phyloP scores from a whole-genome alignment of 2,113 vertebrate species.

The Chaetura pelagica region DNA sequence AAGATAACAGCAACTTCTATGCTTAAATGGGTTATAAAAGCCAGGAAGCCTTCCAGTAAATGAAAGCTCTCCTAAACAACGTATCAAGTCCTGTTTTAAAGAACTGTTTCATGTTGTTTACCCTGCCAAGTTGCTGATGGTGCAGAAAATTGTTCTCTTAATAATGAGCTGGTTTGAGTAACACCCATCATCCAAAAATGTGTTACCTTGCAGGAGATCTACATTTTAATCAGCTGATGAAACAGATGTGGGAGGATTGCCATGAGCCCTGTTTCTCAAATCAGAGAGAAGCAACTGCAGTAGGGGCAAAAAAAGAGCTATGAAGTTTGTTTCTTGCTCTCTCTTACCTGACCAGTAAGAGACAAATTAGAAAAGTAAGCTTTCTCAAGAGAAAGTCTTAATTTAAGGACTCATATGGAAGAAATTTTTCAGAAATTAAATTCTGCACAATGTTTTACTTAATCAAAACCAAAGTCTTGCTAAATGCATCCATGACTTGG shows the following conservation, averaged over 20 bases:
- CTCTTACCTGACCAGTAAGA: not conserved
- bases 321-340: not conserved
- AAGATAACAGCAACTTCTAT: not conserved
- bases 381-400: not conserved
- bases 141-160: slow-evolving; percentile 58
- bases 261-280: slow-evolving; percentile 23
- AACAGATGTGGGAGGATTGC: slow-evolving; percentile 62
- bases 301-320: accelerated
- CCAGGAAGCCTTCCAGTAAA: not conserved
- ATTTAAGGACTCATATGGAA: not conserved
- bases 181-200: slow-evolving; percentile 49
- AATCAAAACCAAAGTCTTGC: not conserved
- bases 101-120: slow-evolving; percentile 43
- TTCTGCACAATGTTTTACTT: not conserved
- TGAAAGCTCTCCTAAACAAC: slow-evolving; percentile 28
- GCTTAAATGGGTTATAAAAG: not conserved
- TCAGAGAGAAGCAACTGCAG: not conserved
- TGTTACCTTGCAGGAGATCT: slow-evolving; percentile 48
- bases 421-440: not conserved
- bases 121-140: slow-evolving; percentile 38
- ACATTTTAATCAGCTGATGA: slow-evolving; percentile 63
- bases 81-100: not conserved
- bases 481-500: not conserved
- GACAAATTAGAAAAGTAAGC: not conserved
- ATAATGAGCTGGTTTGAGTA: slow-evolving; percentile 45